A percentile compares a stretch with the other conserved stretches of the same genome.
Conservation (phyloP, 2,797 vertebrate genomes). For the Gephyroberyx darwinii region DNA sequence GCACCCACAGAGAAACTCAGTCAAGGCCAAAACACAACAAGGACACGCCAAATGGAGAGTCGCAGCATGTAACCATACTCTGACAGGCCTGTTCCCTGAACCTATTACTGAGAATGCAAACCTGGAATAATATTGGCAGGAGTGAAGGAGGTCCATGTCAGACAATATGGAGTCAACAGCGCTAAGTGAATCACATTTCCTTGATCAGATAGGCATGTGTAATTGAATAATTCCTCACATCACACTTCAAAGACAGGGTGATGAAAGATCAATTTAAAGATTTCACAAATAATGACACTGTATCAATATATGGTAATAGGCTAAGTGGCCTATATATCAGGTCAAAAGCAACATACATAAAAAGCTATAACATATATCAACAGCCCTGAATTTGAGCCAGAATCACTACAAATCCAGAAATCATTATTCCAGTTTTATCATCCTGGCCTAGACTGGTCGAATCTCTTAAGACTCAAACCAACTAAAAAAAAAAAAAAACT, state of each 20-base stretch:
- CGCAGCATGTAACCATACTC: background rate
- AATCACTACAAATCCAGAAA: too few relatives aligned
- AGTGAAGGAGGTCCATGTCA: background rate
- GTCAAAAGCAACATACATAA: too few relatives aligned
- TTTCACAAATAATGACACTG: constrained; percentile 4
- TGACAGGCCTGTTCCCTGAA: background rate
- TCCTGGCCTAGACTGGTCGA: background rate
- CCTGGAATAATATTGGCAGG: constrained; percentile 22
- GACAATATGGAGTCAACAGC: constrained; percentile 44
- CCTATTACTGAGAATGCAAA: background rate
- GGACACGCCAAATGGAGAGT: constrained; percentile 18
- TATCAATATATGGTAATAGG: constrained; percentile 3
- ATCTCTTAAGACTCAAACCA: too few relatives aligned
- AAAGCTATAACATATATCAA: too few relatives aligned
- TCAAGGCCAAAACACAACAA: constrained; percentile 31
- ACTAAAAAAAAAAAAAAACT: too few relatives aligned
- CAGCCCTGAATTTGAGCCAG: too few relatives aligned
- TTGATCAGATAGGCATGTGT: constrained; percentile 28
- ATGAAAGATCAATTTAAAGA: constrained; percentile 22
- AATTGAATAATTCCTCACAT: constrained; percentile 22
- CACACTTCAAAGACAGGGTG: constrained; percentile 18
- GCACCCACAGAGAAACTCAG: constrained; percentile 12
- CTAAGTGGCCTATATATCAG: background rate
- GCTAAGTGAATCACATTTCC: constrained; percentile 37
- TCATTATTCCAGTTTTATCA: background rate